Base-by-base conservation (phyloP, 1,140 invertebrate species). In the Pseudachorutes palmiensis region DNA sequence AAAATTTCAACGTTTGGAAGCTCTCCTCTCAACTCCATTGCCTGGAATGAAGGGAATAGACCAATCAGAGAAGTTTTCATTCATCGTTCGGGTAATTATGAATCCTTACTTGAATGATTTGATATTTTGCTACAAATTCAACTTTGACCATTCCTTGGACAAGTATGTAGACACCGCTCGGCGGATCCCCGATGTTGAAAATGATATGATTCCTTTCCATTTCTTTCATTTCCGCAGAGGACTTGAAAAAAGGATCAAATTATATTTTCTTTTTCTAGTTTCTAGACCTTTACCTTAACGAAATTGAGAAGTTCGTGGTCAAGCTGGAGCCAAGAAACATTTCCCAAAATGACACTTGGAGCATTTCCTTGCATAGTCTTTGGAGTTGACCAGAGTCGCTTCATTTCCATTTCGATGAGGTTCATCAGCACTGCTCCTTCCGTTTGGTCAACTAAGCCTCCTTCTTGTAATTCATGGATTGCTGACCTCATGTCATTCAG, bases 401-500 rank as follows among this genome's bases (percentile, higher is more conserved):
- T 72, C 65, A 72, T 68, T 31, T 68, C 68, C 26, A 62, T 63
- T 48, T 72, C 71, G 45, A 69, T 69, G n/a, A 31, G 29, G 9
- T 2, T 26, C 29, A 29, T 26, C 26, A 69, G 28, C 12, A 66
- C n/a, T 29, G 33, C 51, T 22, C 36, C 61, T 49, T 69, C 68
- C 16, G 59, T 66, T 12, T 66, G 51, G 26, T 69, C 64, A 3
- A 69, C 3, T 1, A 72, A 30, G 0, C 59, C 59, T 22, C 33
- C 61, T 24, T 33, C 67, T 41, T 61, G 36, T 1, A 65, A 51
- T 29, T 65, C 26, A 29, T 31, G 16, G 16, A 80, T 71, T 24
- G 73, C 74, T n/a, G 78, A 76, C 49, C 76, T 66, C 64, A 80
- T 72, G 30, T 77, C 76, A 69, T 82, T 82, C 1, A 82, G 73